Evolutionary conservation across 2,797 vertebrate genomes (phyloP), one percentile per base, ranked within the genome.

Genomic region (Catharus ustulatus): DNA sequence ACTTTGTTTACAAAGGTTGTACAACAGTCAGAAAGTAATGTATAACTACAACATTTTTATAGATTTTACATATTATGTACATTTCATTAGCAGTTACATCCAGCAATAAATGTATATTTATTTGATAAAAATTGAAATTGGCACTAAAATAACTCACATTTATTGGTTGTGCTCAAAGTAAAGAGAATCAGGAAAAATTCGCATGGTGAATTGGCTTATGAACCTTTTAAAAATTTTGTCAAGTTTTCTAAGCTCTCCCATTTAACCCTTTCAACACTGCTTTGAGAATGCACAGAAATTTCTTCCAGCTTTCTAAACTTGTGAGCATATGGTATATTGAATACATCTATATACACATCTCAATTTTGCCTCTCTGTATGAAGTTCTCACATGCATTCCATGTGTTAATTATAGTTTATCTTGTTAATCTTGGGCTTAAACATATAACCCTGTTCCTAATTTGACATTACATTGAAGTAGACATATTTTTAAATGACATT

Each of bases 1-100:
- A 95, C 63, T 94, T 95, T 96, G 94, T 96, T 95, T 94, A 84
- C 49, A 91, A 95, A 97, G 51, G 69, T 86, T 94, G 83, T 96
- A 87, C 87, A 84, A 72, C 51, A 95, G 67, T 87, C 87, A 84
- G 79, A 95, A 95, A 88, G 81, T 93, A 95, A 91, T 87, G 52
- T 93, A 87, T 69, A 93, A 78, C 87, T 92, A 90, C 91, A 96
- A 67, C 45, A 91, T 93, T 94, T 96, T 91, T 93, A 94, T 94
- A 84, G 84, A 89, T 97, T 96, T 93, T 82, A 86, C 74, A 78
- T 89, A 69, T 83, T 93, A 92, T 92, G 42, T 86, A 59, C 74
- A 93, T 95, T 96, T 94, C 80, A 89, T 94, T 97, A 96, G 68
- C 84, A 68, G 80, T 77, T 89, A 46, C n/a, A 87, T 82, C 24